Percentiles rank a stretch among this genome's conserved stretches.
Evolutionary conservation across 1,140 invertebrate species (phyloP).

Genomic region (Delia radicum): DNA sequence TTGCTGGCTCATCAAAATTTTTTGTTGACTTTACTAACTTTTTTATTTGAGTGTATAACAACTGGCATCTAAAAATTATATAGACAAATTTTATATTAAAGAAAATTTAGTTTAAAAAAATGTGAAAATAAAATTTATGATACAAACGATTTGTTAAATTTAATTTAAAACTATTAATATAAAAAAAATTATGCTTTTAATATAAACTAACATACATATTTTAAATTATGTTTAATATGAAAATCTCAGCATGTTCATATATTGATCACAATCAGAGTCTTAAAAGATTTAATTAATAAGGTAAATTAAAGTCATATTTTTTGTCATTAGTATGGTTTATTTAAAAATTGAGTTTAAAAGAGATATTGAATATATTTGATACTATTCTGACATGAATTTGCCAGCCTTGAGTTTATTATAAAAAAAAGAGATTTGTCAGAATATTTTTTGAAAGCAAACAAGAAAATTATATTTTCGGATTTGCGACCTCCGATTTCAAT

Average conservation of each 20-base stretch:
- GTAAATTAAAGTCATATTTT: background rate
- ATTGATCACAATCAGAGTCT: too few relatives aligned
- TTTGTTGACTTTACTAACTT: background rate
- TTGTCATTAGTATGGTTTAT: background rate
- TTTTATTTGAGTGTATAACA: background rate
- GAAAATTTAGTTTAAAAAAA: background rate
- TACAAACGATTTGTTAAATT: background rate
- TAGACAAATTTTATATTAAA: background rate
- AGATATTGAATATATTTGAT: too few relatives aligned
- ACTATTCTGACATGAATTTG: too few relatives aligned
- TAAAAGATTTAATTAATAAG: too few relatives aligned
- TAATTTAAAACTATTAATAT: background rate
- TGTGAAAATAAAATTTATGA: background rate
- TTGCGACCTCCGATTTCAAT: too few relatives aligned
- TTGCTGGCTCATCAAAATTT: background rate
- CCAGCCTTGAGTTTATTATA: too few relatives aligned
- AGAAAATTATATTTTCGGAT: too few relatives aligned
- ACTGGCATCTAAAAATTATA: background rate
- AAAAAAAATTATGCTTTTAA: background rate
- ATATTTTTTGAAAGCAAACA: too few relatives aligned
- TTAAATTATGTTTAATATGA: background rate
- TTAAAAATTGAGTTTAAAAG: background rate
- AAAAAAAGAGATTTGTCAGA: too few relatives aligned
- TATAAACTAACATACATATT: background rate
- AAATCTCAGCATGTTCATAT: background rate